Base-by-base conservation (phyloP, 2,113 vertebrate species). In the Vicugna pacos region DNA sequence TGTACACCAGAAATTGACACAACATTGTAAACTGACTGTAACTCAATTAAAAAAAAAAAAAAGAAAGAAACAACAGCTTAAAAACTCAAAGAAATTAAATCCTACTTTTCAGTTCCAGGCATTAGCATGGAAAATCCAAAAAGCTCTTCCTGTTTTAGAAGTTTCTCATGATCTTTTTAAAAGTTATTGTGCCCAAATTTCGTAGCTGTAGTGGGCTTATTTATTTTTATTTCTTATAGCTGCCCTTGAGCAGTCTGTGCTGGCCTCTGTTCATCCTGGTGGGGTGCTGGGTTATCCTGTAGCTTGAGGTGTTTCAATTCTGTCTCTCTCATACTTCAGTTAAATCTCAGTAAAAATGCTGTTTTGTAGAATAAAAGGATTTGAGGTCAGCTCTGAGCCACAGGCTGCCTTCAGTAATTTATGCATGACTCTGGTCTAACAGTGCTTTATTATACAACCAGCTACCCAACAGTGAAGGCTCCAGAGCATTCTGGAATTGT, bases 331-430 rank as follows among this genome's bases (percentile, higher is more conserved):
- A 80, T 20, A 70, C 1, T 69, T 82, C 8, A 26, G 67, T 50
- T 58, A 75, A 94, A 75, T 79, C 50, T 80, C 48, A 81, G 28
- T 85, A 50, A 76, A 92, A 94, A 75, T 70, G 20, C 4, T 54
- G 16, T 85, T 93, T 91, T 80, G 60, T n/a, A 91, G 42, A 87
- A 87, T 13, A 96, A 62, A 82, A 84, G 9, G 22, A 76, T 65
- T 82, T 92, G 19, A 5, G 30, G n/a, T 60, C 26, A 62, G 10
- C 8, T 80, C 70, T 79, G 28, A 94, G 50, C 20, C 28, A 58
- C 17, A 80, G 14, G 50, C 52, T 69, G 54, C 30, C 65, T 28
- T 64, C 15, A 70, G 46, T 69, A 86, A 89, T 89, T 75, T 91
- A 81, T 48, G 69, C 30, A 13, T n/a, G 32, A 46, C 24, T 76